These are phyloP conservation scores for Drosophila busckii DNA, from an alignment of 1,140 invertebrate genomes.

Conservation along the genomic window DNA sequence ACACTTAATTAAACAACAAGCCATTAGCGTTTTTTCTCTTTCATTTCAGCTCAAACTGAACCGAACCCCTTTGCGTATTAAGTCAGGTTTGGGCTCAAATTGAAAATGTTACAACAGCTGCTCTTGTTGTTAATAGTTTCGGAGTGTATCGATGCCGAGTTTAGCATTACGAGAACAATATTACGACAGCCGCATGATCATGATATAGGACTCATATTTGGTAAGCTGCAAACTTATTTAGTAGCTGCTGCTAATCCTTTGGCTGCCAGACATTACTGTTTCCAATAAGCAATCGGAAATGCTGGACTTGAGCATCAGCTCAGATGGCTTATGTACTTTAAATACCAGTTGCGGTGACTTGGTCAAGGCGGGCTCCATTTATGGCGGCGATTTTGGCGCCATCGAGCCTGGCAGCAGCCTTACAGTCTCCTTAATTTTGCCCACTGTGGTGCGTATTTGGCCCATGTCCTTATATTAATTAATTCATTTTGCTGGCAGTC, in stretches of 20 bases:
- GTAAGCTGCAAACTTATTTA: slow-evolving; percentile 10
- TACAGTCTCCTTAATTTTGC: slow-evolving; percentile 62
- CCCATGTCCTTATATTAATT: too few relatives aligned
- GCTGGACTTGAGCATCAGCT: slow-evolving; percentile 37
- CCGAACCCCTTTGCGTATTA: slow-evolving; percentile 1
- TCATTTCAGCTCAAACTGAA: slow-evolving; percentile 28
- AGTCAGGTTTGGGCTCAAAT: background rate
- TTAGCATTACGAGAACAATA: slow-evolving; percentile 43
- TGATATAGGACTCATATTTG: slow-evolving; percentile 66
- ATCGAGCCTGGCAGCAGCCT: slow-evolving; percentile 49
- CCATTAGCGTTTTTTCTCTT: slow-evolving; percentile 56
- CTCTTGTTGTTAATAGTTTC: slow-evolving; percentile 23
- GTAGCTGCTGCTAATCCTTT: background rate
- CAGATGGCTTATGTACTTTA: slow-evolving; percentile 48
- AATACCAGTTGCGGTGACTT: slow-evolving; percentile 42
- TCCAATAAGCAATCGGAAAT: slow-evolving; percentile 35
- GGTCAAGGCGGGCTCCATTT: slow-evolving; percentile 35
- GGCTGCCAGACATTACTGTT: slow-evolving; percentile 46
- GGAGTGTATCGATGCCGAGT: background rate
- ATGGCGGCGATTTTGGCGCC: slow-evolving; percentile 55
- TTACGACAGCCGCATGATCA: slow-evolving; percentile 48
- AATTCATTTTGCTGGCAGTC: slow-evolving; percentile 34
- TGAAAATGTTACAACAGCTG: slow-evolving; percentile 40
- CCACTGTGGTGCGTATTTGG: slow-evolving; percentile 54
- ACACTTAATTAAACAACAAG: slow-evolving; percentile 67